These are phyloP conservation scores for Raja brachyura DNA, from an alignment of 2,113 vertebrate species.

Conservation along the genomic window DNA sequence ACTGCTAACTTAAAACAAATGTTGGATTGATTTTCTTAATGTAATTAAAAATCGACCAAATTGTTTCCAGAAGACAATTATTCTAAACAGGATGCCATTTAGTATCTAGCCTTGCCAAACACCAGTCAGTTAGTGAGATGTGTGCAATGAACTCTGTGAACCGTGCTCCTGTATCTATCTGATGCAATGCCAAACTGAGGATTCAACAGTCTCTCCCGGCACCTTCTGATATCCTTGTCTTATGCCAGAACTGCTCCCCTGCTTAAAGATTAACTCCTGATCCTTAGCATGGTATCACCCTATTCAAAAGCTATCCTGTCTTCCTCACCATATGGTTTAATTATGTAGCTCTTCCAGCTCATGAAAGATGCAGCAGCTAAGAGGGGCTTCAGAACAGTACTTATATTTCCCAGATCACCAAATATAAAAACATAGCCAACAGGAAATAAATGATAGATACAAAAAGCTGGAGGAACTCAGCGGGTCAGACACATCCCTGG, in stretches of 20 bases:
- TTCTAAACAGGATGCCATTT: neutral
- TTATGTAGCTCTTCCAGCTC: neutral
- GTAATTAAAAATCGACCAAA: neutral
- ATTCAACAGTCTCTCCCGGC: neutral
- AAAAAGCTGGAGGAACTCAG: neutral
- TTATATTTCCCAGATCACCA: neutral
- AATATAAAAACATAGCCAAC: neutral
- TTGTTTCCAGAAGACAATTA: neutral
- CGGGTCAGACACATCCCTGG: no score
- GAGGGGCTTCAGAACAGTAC: neutral
- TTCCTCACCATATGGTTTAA: neutral
- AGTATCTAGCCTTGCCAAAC: neutral
- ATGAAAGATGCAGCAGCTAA: neutral
- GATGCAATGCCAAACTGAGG: neutral
- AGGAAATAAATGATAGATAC: neutral
- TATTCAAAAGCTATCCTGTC: no score
- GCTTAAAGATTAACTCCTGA: neutral
- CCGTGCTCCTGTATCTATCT: neutral
- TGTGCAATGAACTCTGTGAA: neutral
- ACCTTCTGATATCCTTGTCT: neutral
- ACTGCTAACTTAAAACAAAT: neutral
- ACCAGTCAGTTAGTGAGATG: neutral
- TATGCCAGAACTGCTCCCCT: neutral
- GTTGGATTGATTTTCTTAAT: neutral
- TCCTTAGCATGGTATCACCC: neutral